A percentile compares a stretch with the other conserved stretches of the same genome.
Evolutionary conservation across 2,888 invertebrate genomes (phyloP).

Genomic region (Smittia aterrima): DNA sequence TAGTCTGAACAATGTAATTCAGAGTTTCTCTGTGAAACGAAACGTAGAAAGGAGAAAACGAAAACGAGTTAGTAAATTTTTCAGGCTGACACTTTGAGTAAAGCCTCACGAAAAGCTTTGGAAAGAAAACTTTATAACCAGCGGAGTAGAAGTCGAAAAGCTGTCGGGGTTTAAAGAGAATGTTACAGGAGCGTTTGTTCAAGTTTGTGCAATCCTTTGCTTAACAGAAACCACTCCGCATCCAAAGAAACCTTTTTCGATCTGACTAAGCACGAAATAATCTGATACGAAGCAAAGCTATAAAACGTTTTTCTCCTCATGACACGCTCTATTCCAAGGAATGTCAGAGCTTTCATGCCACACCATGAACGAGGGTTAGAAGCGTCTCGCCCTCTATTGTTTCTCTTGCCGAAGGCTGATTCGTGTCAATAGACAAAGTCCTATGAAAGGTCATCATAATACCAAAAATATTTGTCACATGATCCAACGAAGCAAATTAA

Average conservation of each 20-base stretch:
- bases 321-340: not conserved
- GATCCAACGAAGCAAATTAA: not conserved
- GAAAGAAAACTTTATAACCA: no score
- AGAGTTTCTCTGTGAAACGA: no score
- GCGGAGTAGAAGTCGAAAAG: no score
- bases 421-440: no score
- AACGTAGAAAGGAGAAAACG: not conserved
- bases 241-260: not conserved
- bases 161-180: no score
- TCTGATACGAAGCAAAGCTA: not conserved
- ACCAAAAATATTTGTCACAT: no score
- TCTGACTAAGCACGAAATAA: not conserved
- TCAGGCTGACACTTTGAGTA: conserved; percentile 6
- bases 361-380: not conserved
- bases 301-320: not conserved
- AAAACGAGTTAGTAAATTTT: conserved; percentile 25
- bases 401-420: not conserved
- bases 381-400: not conserved
- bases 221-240: no score
- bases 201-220: no score
- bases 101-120: not conserved
- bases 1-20: no score
- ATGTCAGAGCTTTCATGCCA: not conserved
- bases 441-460: no score
- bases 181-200: no score